A percentile compares a stretch with the other conserved stretches of the same genome.
Conservation (phyloP, 2,113 vertebrate genomes). For the Dasyprocta punctata region DNA sequence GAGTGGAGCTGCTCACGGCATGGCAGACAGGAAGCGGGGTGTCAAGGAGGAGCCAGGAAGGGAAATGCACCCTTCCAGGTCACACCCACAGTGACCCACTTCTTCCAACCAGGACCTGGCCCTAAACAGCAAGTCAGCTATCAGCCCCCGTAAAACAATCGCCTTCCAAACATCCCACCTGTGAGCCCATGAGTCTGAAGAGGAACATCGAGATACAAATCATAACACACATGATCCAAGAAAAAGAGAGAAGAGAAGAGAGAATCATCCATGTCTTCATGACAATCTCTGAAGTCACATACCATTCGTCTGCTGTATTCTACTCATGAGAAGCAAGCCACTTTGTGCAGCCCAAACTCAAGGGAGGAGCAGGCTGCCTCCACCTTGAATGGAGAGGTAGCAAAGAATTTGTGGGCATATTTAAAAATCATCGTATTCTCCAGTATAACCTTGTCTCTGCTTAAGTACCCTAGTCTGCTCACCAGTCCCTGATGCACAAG, state of each 20-base stretch:
- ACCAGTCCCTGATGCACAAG: rapidly evolving
- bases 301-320: background rate
- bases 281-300: background rate
- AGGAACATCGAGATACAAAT: background rate
- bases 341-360: background rate
- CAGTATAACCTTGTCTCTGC: background rate
- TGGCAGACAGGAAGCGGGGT: background rate
- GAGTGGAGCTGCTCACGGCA: background rate
- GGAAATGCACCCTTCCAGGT: background rate
- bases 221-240: background rate
- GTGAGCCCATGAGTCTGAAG: background rate
- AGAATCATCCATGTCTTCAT: background rate
- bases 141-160: no score
- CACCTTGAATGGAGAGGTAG: background rate
- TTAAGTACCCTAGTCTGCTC: background rate
- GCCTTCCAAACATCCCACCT: background rate
- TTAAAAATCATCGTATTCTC: background rate
- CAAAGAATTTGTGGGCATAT: background rate
- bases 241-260: background rate
- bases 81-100: background rate
- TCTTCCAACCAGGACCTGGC: background rate
- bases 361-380: background rate
- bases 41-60: background rate
- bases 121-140: background rate
- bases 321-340: background rate